Evolutionary conservation across 2,888 invertebrate species (phyloP), one percentile per base, ranked within the genome.

Genomic region (Mylabris sibirica): DNA sequence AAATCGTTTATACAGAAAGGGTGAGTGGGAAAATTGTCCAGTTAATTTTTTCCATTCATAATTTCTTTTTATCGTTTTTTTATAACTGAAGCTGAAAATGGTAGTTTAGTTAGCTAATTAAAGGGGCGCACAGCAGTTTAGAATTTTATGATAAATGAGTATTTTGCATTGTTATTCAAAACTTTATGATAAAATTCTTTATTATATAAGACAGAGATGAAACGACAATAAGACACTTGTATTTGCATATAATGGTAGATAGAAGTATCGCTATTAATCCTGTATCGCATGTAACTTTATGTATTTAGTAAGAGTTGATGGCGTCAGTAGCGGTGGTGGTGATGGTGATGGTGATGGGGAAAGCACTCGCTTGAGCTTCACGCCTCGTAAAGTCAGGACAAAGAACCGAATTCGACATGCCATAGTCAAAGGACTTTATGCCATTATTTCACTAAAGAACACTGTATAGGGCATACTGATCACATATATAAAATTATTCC

Each of bases 221-320:
- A 69, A 72, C 72, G 74, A 75, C 77, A 77, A 76, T 77, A 76
- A 77, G 77, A 79, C 73, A 76, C 73, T 76, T 75, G 74, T 22
- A 9, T 22, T 53, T 20, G 11, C 11, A 75, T 76, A 77, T 78
- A 79, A 78, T 78, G 78, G 78, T 22, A 77, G 78, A 77, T 77
- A 77, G 77, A 78, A 79, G 79, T 78, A 78, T 78, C 77, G 76
- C 78, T 78, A 79, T 79, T 79, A 79, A 79, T 79, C 75, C 76
- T 72, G 74, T 76, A 77, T 77, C 76, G 75, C 76, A 72, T 74
- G 74, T 74, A 73, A 73, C 74, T 72, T 53, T 53, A 53, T 53
- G 53, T 53, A 12, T 53, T 53, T 53, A 53, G 22, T 53, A 22
- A 53, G 12, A 53, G 53, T 53, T 53, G 53, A 3, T 53, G 22